Evolutionary conservation across 1,140 invertebrate genomes (phyloP), one percentile per base, ranked within the genome.

Genomic region (Fopius arisanus): DNA sequence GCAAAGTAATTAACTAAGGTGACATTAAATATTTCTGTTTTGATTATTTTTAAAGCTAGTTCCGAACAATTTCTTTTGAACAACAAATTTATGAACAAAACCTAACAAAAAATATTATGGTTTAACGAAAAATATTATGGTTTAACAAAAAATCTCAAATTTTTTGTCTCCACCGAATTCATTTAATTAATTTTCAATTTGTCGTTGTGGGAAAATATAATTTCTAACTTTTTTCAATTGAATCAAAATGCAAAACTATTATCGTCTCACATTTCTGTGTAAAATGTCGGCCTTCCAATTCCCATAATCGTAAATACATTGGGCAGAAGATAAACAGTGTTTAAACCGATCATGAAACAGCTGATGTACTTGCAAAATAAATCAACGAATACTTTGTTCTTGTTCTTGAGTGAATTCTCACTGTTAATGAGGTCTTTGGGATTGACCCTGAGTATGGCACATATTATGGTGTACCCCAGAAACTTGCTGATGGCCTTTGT

Each of bases 211-310:
- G n/a, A n/a, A n/a, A n/a, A n/a, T n/a, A n/a, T n/a, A n/a, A n/a
- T n/a, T n/a, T n/a, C n/a, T n/a, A n/a, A n/a, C n/a, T n/a, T n/a
- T n/a, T n/a, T n/a, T n/a, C n/a, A n/a, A n/a, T 33, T 9, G 31
- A 3, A 73, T 43, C 21, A 37, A n/a, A n/a, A n/a, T n/a, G 29
- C 67, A 6, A 48, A 14, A 48, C 4, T 3, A 6, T 48, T 48
- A 67, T 23, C 62, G 51, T 63, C 80, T 89, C 89, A 96, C 75
- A 96, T 91, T 90, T 96, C 95, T 3, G 94, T 95, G 80, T 94
- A 96, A 88, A 95, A 96, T 2, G 94, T 93, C 0, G 92, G 91
- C 79, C 95, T 84, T 83, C 95, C 94, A 73, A 97, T 95, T 62
- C 90, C 90, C 28, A 96, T 84, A 66, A 92, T 86, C 51, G 91